These are phyloP conservation scores for Quadriops clusia DNA, from an alignment of 2,888 invertebrate genomes.

Conservation along the genomic window DNA sequence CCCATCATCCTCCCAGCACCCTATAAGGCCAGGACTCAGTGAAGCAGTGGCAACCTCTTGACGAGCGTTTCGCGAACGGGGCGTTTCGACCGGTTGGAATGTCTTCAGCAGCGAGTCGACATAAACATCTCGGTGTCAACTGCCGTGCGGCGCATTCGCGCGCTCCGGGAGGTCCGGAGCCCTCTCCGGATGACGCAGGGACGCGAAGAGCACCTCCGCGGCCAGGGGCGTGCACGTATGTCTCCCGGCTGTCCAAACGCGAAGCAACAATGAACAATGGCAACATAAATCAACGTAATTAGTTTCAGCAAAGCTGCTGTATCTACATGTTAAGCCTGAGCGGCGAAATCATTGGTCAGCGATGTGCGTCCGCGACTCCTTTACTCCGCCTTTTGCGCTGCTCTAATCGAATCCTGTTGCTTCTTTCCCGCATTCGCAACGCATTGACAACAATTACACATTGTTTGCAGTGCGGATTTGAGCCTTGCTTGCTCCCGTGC, in stretches of 20 bases:
- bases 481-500: no score
- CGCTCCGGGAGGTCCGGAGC: conserved; percentile 19
- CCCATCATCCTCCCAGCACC: no score
- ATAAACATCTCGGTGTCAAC: conserved; percentile 21
- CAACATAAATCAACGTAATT: conserved; percentile 90
- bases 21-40: no score
- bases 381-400: conserved; percentile 45
- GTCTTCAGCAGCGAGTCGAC: conserved; percentile 18
- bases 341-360: conserved; percentile 56
- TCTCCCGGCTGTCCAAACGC: conserved; percentile 40
- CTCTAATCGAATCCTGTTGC: conserved; percentile 21
- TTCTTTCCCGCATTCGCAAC: conserved; percentile 14
- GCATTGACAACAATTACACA: conserved; percentile 20
- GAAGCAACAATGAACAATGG: conserved; percentile 81
- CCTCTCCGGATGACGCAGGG: no score
- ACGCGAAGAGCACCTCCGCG: no score
- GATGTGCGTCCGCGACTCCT: conserved; percentile 36
- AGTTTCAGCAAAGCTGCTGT: conserved; percentile 54
- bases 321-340: conserved; percentile 37
- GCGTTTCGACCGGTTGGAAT: no score
- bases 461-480: conserved; percentile 7
- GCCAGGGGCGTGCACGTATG: conserved; percentile 35
- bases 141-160: conserved; percentile 19
- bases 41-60: no score
- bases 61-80: no score